Evolutionary conservation across 2,113 vertebrate species (phyloP), one percentile per base, ranked within the genome.

Genomic region (Thamnaconus septentrionalis): DNA sequence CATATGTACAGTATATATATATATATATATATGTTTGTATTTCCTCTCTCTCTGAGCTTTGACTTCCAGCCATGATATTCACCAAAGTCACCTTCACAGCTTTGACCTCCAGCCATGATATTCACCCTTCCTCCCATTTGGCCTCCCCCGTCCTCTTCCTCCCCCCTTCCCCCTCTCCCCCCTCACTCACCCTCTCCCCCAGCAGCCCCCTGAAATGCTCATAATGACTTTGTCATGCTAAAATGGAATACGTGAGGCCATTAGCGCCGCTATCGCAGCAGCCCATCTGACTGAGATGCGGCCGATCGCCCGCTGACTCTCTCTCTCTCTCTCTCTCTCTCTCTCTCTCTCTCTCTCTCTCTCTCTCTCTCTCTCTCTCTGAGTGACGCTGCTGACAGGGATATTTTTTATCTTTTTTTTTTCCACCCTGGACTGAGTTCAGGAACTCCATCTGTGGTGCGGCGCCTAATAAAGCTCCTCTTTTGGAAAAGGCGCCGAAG

Each of bases 361-460:
- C 18, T 31, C 18, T 31, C 18, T 31, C 18, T 31, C 18, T 31
- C 18, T 31, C 18, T 57, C 69, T 79, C 65, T 75, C 18, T 80
- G 78, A 82, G 62, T 79, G 85, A 80, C 74, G 64, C 57, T 31
- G 18, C 18, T 69, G 78, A 68, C 73, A 70, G 71, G 53, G 64
- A 76, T 69, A 76, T 78, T 46, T 55, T 31, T 31, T 31, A 31
- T 31, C 18, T 1, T 31, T 31, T 31, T 31, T 31, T 31, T 31
- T 31, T 31, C 18, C 18, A 31, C 18, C 18, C 18, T 85, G 77
- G 81, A 80, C 59, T 50, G 53, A 11, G 53, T 66, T 67, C 83
- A 76, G 60, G 78, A 41, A 52, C 72, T 73, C 82, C 80, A 85
- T 87, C 83, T 82, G 81, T 77, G 79, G 31, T 62, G 70, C 72